Percentiles rank a stretch among this genome's conserved stretches.
These are phyloP conservation scores for Subanguina moxae DNA, from an alignment of 1,140 invertebrate species.

Conservation along the genomic window DNA sequence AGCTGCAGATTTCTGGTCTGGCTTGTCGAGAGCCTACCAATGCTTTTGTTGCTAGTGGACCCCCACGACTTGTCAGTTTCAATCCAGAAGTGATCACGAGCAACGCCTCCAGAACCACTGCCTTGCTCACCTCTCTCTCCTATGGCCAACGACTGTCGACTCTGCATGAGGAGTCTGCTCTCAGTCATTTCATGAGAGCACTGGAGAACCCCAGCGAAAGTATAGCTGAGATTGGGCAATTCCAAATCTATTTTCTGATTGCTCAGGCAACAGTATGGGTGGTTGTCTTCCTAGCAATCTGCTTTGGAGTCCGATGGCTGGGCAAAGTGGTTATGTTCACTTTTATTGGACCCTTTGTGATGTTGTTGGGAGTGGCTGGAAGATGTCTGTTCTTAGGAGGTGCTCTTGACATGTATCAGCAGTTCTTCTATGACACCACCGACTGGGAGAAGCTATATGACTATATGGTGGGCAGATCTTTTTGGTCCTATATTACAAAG, in stretches of 20 bases:
- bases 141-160: slow-evolving; percentile 25
- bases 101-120: not conserved
- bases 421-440: slow-evolving; percentile 44
- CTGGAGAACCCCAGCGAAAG: slow-evolving; percentile 47
- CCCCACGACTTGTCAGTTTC: slow-evolving; percentile 26
- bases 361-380: slow-evolving; percentile 27
- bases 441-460: slow-evolving; percentile 53
- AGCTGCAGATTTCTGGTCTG: slow-evolving; percentile 49
- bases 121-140: not conserved
- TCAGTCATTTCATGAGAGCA: slow-evolving; percentile 51
- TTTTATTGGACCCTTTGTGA: slow-evolving; percentile 34
- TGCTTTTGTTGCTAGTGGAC: not conserved
- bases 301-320: slow-evolving; percentile 57
- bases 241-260: slow-evolving; percentile 47
- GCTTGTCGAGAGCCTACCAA: slow-evolving; percentile 22
- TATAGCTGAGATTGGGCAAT: slow-evolving; percentile 51
- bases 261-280: slow-evolving; percentile 54
- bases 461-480: slow-evolving; percentile 36
- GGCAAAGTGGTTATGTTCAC: slow-evolving; percentile 50
- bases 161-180: slow-evolving; percentile 48
- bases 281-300: slow-evolving; percentile 52
- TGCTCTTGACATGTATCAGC: slow-evolving; percentile 38
- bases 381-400: slow-evolving; percentile 39
- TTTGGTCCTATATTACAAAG: no score
- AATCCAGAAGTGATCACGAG: not conserved